Base-by-base conservation (phyloP, 2,113 vertebrate genomes). In the Thamnophis sirtalis region DNA sequence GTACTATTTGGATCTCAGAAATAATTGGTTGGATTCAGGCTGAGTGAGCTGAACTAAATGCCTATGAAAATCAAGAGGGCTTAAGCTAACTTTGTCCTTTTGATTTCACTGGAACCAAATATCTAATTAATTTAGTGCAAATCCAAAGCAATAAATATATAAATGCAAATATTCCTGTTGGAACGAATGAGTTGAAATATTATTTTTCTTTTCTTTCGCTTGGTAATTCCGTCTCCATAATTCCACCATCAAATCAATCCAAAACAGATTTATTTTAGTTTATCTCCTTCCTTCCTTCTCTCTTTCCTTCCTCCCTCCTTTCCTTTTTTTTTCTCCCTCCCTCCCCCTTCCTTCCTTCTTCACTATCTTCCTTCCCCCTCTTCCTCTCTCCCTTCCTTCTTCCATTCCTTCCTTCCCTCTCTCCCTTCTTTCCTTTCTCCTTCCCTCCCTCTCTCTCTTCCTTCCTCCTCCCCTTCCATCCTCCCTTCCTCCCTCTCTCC, bases 401-500 rank as follows among this genome's bases (percentile, higher is more conserved):
- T 58, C 5, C 1, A 19, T 21, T 5, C 0, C 21, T 56, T 0
- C 22, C 1, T 58, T 24, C 7, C 2, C 19, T 5, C 0, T 5
- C 5, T 5, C 17, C 5, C 5, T 5, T 19, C 54, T 56, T 1
- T 6, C 21, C 22, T 0, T 6, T 21, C 7, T 8, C 55, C 55
- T 22, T 1, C 24, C 9, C 9, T 2, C 56, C 22, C 9, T 60
- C 56, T 22, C 8, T 9, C 8, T 8, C 3, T 3, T 3, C 3
- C 22, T 43, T 43, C n/a, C n/a, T n/a, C n/a, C n/a, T n/a, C n/a
- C n/a, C n/a, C n/a, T n/a, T n/a, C 3, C 43, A 43, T 2, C 8
- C 3, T 9, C 2, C 8, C 8, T 60, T 1, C 58, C 24, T 26
- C 0, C 0, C 0, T 60, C 3, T 22, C 21, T 60, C 26, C 56